Percentiles rank a stretch among this genome's conserved stretches.
These are phyloP conservation scores for Irena cyanogastra DNA, from an alignment of 2,113 vertebrate genomes.

Conservation along the genomic window DNA sequence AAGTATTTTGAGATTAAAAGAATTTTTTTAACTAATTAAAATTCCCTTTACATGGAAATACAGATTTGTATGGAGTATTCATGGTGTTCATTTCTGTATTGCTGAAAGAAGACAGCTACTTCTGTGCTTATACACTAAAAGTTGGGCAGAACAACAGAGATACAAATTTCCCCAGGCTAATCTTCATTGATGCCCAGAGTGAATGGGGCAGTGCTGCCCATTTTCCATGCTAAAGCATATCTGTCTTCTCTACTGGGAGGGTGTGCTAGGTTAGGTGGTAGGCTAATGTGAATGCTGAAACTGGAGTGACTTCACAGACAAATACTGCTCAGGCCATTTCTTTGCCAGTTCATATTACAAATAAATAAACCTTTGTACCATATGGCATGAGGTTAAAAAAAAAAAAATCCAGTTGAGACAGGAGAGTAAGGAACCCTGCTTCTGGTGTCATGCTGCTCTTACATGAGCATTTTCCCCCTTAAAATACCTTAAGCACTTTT, in stretches of 20 bases:
- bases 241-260: neutral
- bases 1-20: neutral
- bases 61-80: neutral
- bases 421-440: neutral
- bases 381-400: neutral
- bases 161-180: rapidly evolving
- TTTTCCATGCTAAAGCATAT: neutral
- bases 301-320: neutral
- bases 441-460: neutral
- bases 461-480: neutral
- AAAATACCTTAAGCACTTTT: neutral
- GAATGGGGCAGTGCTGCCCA: neutral
- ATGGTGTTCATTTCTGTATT: neutral
- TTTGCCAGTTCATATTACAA: neutral
- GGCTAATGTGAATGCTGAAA: neutral
- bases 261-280: neutral
- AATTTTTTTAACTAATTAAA: neutral
- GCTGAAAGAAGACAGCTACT: neutral
- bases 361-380: neutral
- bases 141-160: neutral
- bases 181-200: rapidly evolving
- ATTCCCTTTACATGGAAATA: neutral
- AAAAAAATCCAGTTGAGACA: neutral
- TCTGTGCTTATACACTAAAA: neutral
- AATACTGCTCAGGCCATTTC: neutral